These are phyloP conservation scores for Antechinus stuartii DNA, from an alignment of 2,113 vertebrate genomes.

Conservation along the genomic window DNA sequence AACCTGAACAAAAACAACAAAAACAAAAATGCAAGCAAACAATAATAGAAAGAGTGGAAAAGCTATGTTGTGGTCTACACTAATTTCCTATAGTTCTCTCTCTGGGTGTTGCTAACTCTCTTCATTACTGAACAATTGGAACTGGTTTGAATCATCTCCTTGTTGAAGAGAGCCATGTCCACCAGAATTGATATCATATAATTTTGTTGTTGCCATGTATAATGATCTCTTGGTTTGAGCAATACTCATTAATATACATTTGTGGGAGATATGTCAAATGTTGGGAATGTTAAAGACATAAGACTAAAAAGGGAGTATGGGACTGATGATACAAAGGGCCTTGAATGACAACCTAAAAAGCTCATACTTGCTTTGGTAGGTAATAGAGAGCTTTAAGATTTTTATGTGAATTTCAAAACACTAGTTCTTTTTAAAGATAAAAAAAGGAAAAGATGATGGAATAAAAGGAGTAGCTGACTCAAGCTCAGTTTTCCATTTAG, in stretches of 20 bases:
- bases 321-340: background rate
- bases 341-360: background rate
- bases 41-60: too few relatives aligned
- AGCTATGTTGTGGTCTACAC: too few relatives aligned
- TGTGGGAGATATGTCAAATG: background rate
- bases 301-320: background rate
- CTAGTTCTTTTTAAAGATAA: background rate
- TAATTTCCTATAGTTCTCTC: too few relatives aligned
- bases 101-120: too few relatives aligned
- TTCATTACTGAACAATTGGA: too few relatives aligned
- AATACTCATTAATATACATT: background rate
- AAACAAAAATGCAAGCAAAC: too few relatives aligned
- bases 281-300: background rate
- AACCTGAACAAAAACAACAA: too few relatives aligned
- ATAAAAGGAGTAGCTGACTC: background rate
- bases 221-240: background rate
- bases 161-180: too few relatives aligned
- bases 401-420: background rate
- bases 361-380: background rate
- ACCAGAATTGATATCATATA: too few relatives aligned
- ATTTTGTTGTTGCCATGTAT: too few relatives aligned
- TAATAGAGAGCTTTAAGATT: background rate
- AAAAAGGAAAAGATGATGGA: background rate
- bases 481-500: background rate
- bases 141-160: too few relatives aligned